Evolutionary conservation across 2,797 vertebrate species (phyloP).

Genomic region (Lepilemur septentrionalis): DNA sequence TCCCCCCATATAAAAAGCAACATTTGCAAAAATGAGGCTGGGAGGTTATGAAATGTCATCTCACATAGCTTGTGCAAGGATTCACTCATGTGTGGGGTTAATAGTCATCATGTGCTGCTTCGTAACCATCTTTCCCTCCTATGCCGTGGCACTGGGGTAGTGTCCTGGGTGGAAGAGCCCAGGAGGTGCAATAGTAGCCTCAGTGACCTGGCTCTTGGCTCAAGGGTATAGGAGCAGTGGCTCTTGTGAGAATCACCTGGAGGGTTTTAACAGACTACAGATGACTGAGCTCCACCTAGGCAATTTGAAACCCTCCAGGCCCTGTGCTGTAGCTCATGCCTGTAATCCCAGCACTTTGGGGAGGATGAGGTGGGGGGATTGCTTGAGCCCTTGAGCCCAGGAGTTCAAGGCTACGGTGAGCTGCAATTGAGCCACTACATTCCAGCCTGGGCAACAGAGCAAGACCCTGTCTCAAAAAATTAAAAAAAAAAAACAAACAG

Average conservation of each 20-base stretch:
- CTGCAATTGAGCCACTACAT: background rate
- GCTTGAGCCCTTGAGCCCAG: background rate
- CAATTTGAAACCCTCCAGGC: background rate
- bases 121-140: background rate
- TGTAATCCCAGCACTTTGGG: background rate
- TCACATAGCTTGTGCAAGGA: background rate
- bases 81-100: background rate
- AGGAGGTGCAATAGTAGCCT: background rate
- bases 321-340: background rate
- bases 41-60: background rate
- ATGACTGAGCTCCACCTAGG: background rate
- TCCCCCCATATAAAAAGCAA: background rate
- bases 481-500: background rate
- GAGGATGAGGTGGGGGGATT: background rate
- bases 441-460: background rate
- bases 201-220: background rate
- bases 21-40: background rate
- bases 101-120: too few relatives aligned
- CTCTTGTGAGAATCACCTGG: background rate
- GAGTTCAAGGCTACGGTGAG: background rate
- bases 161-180: background rate
- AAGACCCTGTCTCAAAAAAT: background rate
- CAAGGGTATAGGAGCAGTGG: background rate
- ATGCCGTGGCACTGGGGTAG: fast-evolving
- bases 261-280: background rate